Base-by-base conservation (phyloP, 2,888 invertebrate species). In the Teleiodes luculella region DNA sequence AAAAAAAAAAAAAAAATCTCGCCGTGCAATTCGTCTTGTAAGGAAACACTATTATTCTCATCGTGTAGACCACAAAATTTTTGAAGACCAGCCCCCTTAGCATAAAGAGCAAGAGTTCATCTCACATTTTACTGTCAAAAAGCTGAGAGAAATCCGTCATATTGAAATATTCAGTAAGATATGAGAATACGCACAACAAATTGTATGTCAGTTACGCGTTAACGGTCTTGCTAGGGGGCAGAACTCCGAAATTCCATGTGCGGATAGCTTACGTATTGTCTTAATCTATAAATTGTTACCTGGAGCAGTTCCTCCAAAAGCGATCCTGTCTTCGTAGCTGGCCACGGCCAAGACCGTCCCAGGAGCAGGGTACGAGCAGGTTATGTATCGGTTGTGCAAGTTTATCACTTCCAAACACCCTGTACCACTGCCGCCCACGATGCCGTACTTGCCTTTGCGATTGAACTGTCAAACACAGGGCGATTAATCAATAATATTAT, bases 191-290 rank as follows among this genome's bases (percentile, higher is more conserved):
- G n/a, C n/a, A n/a, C n/a, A n/a, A n/a, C n/a, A n/a, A n/a, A n/a
- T n/a, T n/a, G n/a, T n/a, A n/a, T n/a, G n/a, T n/a, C n/a, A n/a
- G n/a, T n/a, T n/a, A n/a, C n/a, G 37, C 37, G 8, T 7, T 37
- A 6, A 3, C 13, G 11, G 31, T 11, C 7, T 10, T 7, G 2
- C 31, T 11, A 31, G 6, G 6, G 7, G 6, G 11, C 7, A 6
- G 7, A 31, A 11, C 89, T 5, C 70, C 76, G 37, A 92, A 60
- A 58, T 92, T 92, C 92, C 92, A 92, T 0, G 90, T 64, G 31
- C 90, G 82, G 0, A 92, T 70, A 16, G 90, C 91, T 41, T 91
- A 88, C 1, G 86, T 1, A 3, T 4, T 35, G n/a, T n/a, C 35
- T n/a, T n/a, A 4, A 4, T 13, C 7, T 16, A 16, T 37, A 14